phyloP scores from a whole-genome alignment of 2,888 invertebrate genomes.

The Meta bourneti region DNA sequence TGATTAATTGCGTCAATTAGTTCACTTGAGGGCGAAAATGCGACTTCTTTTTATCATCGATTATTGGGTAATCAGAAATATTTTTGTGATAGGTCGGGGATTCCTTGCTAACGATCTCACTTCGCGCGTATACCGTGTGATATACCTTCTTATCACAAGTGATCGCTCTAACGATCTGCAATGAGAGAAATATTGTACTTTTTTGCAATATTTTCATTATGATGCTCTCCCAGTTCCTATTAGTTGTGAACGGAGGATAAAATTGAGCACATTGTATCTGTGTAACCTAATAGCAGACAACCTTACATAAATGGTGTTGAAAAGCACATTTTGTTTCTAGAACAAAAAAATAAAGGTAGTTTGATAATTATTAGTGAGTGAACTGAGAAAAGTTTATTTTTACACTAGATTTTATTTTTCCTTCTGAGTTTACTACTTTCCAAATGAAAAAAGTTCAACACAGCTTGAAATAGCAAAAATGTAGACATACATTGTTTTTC shows the following conservation, averaged over 20 bases:
- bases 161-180: not conserved
- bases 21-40: conserved; percentile 28
- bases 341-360: too few species aligned
- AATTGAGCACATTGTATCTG: not conserved
- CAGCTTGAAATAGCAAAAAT: too few species aligned
- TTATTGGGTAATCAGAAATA: conserved; percentile 55
- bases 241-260: not conserved
- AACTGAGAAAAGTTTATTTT: too few species aligned
- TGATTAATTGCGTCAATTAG: conserved; percentile 62
- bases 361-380: too few species aligned
- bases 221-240: not conserved
- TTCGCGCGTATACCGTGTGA: not conserved
- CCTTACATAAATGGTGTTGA: not conserved
- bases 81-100: conserved; percentile 2
- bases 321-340: too few species aligned
- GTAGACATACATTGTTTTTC: too few species aligned
- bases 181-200: not conserved
- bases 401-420: too few species aligned
- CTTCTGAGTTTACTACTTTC: too few species aligned
- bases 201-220: not conserved
- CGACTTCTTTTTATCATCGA: conserved; percentile 33
- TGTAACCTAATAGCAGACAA: not conserved
- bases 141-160: not conserved
- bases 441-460: too few species aligned
- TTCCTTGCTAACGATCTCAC: not conserved